Base-by-base conservation (phyloP, 2,113 vertebrate genomes). In the Dissostichus mawsoni region DNA sequence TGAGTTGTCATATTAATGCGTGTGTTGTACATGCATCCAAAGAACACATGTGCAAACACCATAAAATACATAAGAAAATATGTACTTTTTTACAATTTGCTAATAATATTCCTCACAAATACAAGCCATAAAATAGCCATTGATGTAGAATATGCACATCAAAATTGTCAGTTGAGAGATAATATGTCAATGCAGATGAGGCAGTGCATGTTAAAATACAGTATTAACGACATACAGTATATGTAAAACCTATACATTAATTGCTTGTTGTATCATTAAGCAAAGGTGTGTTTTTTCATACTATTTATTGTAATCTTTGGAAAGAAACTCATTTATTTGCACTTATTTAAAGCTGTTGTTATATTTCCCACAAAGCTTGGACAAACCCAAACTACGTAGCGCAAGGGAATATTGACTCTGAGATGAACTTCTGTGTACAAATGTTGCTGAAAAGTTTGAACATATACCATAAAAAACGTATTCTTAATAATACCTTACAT, bases 1-100 rank as follows among this genome's bases (percentile, higher is more conserved):
- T 51, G 45, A 23, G 59, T 3, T 29, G 55, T 82, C 18, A 29
- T 69, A 58, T 71, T 47, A 47, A 14, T 69, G 18, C n/a, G 23
- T 12, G 47, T 76, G 29, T 13, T 50, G 41, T 17, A 53, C 41
- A 55, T 68, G 53, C 36, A 41, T 7, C 36, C 59, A 83, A 29
- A 62, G 14, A 75, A 81, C 80, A 76, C 67, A 56, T 73, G 25
- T 71, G 29, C 48, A 82, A 41, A 41, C 36, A 41, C 36, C 1
- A 41, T 41, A n/a, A 2, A 33, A 2, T n/a, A 76, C 29, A 20
- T 3, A 18, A 11, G 5, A 5, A 25, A 41, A 2, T 6, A 59
- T 59, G 50, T 48, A 18, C 53, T 25, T 48, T 18, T 53, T n/a
- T 17, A 45, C 25, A n/a, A 10, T 77, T 55, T 76, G 2, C 14